These are phyloP conservation scores for Pseudocheirus occidentalis DNA, from an alignment of 2,797 vertebrate species.

Conservation along the genomic window DNA sequence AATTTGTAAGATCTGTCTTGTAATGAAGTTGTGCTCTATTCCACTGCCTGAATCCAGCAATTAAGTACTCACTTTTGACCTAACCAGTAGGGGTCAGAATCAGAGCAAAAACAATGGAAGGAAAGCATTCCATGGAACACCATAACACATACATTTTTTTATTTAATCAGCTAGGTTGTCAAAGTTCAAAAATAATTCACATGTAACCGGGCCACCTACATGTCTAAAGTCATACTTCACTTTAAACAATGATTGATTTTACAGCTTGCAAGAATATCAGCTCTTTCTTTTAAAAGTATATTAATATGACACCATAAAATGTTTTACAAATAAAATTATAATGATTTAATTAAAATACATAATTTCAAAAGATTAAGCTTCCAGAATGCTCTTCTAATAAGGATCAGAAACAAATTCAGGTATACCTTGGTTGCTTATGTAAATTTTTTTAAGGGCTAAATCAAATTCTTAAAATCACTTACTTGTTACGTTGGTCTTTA, in stretches of 20 bases:
- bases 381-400: background rate
- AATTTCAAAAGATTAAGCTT: background rate
- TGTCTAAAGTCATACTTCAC: background rate
- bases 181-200: background rate
- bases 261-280: background rate
- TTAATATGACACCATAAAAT: background rate
- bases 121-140: conserved; percentile 13
- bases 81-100: conserved; percentile 82
- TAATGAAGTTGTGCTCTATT: background rate
- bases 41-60: conserved; percentile 26
- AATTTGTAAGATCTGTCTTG: background rate
- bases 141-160: background rate
- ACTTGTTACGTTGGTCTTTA: conserved; percentile 91
- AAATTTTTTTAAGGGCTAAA: conserved; percentile 42
- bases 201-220: background rate
- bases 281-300: conserved; percentile 6
- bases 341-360: background rate
- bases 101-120: conserved; percentile 69
- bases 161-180: conserved; percentile 6
- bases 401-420: conserved; percentile 64
- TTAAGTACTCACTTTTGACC: conserved; percentile 72
- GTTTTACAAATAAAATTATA: conserved; percentile 1
- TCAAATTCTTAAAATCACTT: conserved; percentile 78
- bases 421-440: conserved; percentile 22
- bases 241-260: conserved; percentile 16